Conservation (phyloP, 2,888 invertebrate genomes). For the Autographa gamma region DNA sequence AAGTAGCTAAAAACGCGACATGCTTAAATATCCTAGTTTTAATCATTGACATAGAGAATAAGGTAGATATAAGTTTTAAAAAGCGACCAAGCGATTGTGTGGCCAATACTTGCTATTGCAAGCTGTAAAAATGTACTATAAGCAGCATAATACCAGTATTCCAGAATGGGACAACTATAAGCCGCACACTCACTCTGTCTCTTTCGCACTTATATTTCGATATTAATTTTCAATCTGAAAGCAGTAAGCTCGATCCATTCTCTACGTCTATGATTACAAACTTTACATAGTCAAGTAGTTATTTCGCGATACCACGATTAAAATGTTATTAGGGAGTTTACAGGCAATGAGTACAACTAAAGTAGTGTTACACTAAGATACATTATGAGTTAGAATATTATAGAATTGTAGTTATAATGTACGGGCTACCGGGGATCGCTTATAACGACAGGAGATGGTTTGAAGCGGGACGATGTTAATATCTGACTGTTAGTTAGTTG, state of each 20-base stretch:
- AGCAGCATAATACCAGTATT: background rate
- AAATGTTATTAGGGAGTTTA: constrained; percentile 33
- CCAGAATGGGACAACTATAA: background rate
- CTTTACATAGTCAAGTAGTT: background rate
- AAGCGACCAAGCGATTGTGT: background rate
- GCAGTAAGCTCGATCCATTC: background rate
- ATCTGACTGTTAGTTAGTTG: background rate
- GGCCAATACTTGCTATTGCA: background rate
- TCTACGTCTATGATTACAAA: background rate
- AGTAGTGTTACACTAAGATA: constrained; percentile 55
- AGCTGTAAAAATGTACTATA: background rate
- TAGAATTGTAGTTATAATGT: constrained; percentile 40
- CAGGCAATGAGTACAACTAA: constrained; percentile 70
- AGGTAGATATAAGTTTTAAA: background rate
- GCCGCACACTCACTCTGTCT: background rate
- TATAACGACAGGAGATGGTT: background rate
- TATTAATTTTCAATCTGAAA: background rate
- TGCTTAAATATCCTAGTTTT: background rate
- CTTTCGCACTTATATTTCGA: background rate
- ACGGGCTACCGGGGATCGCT: constrained; percentile 22
- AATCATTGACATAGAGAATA: background rate
- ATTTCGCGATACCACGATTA: background rate
- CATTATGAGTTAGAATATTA: constrained; percentile 48
- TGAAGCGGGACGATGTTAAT: background rate
- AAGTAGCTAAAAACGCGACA: background rate